phyloP scores from a whole-genome alignment of 1,140 invertebrate genomes.

The Chlorops oryzae region DNA sequence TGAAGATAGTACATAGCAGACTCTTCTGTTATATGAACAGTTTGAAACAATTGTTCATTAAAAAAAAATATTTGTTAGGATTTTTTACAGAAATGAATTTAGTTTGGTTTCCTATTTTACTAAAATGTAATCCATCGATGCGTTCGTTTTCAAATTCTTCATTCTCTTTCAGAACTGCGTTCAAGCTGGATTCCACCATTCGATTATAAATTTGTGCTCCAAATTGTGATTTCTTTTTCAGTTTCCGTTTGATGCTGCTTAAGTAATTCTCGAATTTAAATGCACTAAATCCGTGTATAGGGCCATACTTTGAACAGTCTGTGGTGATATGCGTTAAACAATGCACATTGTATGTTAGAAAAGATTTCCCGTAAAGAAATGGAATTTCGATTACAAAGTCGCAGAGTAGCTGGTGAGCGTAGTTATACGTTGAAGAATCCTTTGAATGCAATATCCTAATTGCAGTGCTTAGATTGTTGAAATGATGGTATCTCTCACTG shows the following conservation, averaged over 20 bases:
- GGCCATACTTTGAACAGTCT: no score
- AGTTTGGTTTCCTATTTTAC: no score
- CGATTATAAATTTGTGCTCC: slow-evolving; percentile 1
- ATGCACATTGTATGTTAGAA: slow-evolving; percentile 15
- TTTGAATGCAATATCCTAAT: no score
- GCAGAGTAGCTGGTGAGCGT: slow-evolving; percentile 6
- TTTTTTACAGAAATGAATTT: not conserved
- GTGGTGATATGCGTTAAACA: slow-evolving; percentile 11
- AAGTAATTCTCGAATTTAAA: slow-evolving; percentile 17
- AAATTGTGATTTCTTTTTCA: slow-evolving; percentile 10
- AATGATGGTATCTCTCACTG: no score
- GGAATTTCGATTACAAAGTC: slow-evolving; percentile 13
- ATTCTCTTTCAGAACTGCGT: not conserved
- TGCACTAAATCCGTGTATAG: slow-evolving; percentile 9
- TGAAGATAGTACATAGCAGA: no score
- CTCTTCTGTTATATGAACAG: no score
- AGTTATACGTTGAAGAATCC: no score
- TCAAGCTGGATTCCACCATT: not conserved
- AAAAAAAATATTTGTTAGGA: not conserved
- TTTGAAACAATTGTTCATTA: no score
- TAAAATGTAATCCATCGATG: no score
- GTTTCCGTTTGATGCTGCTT: slow-evolving; percentile 11
- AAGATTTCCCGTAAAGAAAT: slow-evolving; percentile 14
- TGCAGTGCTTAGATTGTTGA: no score
- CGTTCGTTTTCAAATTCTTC: not conserved